These are phyloP conservation scores for Platycheirus albimanus DNA, from an alignment of 2,888 invertebrate genomes.

Conservation along the genomic window DNA sequence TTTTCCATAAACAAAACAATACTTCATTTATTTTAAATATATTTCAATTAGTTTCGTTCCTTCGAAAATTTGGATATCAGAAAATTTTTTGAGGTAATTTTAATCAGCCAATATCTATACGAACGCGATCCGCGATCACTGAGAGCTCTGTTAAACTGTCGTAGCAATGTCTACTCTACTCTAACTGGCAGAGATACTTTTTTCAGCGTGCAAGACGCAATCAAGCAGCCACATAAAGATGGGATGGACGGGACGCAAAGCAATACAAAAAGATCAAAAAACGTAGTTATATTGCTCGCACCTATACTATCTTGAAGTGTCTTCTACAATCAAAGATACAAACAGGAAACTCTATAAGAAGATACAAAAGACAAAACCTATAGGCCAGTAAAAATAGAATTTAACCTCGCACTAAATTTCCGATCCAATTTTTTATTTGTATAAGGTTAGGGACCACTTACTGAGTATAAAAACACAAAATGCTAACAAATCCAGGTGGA, in stretches of 20 bases:
- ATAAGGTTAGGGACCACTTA: no score
- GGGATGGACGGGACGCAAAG: conserved; percentile 24
- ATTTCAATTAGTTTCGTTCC: no score
- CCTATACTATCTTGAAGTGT: conserved; percentile 47
- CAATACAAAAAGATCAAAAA: conserved; percentile 11
- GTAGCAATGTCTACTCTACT: conserved; percentile 31
- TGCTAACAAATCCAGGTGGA: no score
- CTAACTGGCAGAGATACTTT: conserved; percentile 41
- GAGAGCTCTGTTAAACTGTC: conserved; percentile 59
- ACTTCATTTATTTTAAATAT: no score
- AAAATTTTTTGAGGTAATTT: no score
- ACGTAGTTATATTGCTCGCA: conserved; percentile 24
- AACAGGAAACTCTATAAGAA: conserved; percentile 63
- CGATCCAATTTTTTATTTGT: no score
- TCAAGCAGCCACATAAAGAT: conserved; percentile 40
- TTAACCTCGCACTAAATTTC: no score
- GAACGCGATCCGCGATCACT: conserved; percentile 62
- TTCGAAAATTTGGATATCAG: not conserved
- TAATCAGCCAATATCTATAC: conserved; percentile 17
- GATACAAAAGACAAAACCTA: conserved; percentile 48
- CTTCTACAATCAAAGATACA: conserved; percentile 48
- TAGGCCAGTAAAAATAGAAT: no score
- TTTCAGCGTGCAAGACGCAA: conserved; percentile 39
- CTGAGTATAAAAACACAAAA: no score
- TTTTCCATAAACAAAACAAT: not conserved